phyloP scores from a whole-genome alignment of 2,888 invertebrate species.

The Cancer borealis region DNA sequence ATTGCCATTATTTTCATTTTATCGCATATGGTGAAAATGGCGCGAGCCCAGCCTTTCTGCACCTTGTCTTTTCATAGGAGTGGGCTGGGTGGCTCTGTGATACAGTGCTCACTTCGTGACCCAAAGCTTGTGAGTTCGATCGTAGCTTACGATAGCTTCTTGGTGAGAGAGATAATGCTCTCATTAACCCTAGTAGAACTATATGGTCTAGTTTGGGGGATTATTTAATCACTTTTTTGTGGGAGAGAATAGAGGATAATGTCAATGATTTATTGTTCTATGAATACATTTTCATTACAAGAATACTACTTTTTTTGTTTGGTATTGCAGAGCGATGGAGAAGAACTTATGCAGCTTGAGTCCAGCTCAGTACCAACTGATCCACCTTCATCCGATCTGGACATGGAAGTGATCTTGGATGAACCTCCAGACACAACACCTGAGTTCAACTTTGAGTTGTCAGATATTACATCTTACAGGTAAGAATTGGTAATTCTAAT shows the following conservation, averaged over 20 bases:
- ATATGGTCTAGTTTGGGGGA: no score
- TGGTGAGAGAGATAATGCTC: no score
- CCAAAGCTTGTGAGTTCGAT: no score
- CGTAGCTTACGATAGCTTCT: no score
- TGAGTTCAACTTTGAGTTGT: slow-evolving; percentile 89
- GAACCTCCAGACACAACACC: slow-evolving; percentile 84
- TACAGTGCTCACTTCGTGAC: no score
- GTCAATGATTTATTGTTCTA: not conserved
- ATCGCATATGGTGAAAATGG: no score
- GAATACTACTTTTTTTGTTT: not conserved
- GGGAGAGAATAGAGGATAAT: not conserved
- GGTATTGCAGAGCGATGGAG: slow-evolving; percentile 86
- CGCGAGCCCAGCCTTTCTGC: no score
- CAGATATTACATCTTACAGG: slow-evolving; percentile 90
- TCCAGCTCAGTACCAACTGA: slow-evolving; percentile 83
- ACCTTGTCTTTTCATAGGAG: no score
- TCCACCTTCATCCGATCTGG: slow-evolving; percentile 84
- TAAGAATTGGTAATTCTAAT: slow-evolving; percentile 78
- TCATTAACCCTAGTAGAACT: no score
- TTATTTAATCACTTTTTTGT: no score
- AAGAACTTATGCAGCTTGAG: slow-evolving; percentile 84
- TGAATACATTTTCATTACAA: not conserved
- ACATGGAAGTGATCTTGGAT: slow-evolving; percentile 87
- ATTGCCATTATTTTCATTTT: no score
- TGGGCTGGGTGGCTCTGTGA: no score